phyloP scores from a whole-genome alignment of 2,888 invertebrate genomes.

The Troides oblongomaculatus region DNA sequence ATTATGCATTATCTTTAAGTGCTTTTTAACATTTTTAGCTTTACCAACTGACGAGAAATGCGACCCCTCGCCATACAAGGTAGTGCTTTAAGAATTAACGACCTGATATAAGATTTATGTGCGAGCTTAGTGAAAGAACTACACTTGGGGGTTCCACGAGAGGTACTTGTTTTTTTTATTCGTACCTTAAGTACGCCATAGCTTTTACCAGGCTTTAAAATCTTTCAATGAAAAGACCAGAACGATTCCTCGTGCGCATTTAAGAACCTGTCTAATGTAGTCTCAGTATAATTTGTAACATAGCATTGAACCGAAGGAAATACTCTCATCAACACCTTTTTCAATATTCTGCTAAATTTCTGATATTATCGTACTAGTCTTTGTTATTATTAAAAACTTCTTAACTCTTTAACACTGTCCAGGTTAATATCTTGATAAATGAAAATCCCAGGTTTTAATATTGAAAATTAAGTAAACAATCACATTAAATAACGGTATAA shows the following conservation, averaged over 20 bases:
- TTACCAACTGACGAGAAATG: slow-evolving; percentile 3
- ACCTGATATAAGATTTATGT: slow-evolving; percentile 30
- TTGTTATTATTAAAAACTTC: too few species aligned
- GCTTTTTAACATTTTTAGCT: slow-evolving; percentile 9
- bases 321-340: neutral
- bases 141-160: slow-evolving; percentile 8
- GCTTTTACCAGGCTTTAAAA: slow-evolving; percentile 9
- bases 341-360: neutral
- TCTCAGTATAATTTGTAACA: neutral
- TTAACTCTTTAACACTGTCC: too few species aligned
- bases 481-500: too few species aligned
- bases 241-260: neutral
- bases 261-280: neutral
- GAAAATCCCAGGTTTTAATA: too few species aligned
- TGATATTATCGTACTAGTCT: neutral
- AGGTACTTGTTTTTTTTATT: slow-evolving; percentile 10
- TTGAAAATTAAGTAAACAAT: too few species aligned
- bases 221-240: slow-evolving; percentile 1
- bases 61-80: slow-evolving; percentile 23
- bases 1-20: neutral
- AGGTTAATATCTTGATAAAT: too few species aligned
- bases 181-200: neutral
- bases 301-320: neutral
- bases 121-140: slow-evolving; percentile 22
- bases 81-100: slow-evolving; percentile 22